A percentile compares a stretch with the other conserved stretches of the same genome.
These are phyloP conservation scores for Drosophila paranaensis DNA, from an alignment of 2,888 invertebrate genomes.

Conservation along the genomic window DNA sequence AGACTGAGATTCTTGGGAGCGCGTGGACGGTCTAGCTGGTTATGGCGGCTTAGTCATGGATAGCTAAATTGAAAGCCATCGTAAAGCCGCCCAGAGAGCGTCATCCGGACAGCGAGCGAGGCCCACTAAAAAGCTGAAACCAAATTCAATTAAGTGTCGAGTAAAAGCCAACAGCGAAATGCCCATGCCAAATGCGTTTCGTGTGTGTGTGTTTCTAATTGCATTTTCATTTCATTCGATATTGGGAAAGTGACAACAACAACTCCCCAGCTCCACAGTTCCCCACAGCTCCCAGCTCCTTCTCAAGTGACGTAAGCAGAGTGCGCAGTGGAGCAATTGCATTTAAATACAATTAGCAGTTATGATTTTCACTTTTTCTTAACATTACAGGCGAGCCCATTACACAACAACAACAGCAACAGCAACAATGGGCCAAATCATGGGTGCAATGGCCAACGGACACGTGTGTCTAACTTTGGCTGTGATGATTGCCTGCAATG, in stretches of 20 bases:
- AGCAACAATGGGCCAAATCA: slow-evolving; percentile 28
- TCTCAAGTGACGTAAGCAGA: slow-evolving; percentile 52
- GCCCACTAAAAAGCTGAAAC: slow-evolving; percentile 39
- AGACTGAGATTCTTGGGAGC: slow-evolving; percentile 12
- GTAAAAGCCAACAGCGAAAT: slow-evolving; percentile 29
- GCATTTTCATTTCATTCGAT: slow-evolving; percentile 43
- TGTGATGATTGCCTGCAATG: slow-evolving; percentile 58
- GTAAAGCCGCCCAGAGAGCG: slow-evolving; percentile 50
- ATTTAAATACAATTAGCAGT: slow-evolving; percentile 79
- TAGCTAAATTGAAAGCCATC: slow-evolving; percentile 62
- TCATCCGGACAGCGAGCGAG: neutral
- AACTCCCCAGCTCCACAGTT: neutral
- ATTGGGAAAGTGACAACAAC: slow-evolving; percentile 46
- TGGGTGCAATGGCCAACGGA: slow-evolving; percentile 69
- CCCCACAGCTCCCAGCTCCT: neutral
- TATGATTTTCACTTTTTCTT: slow-evolving; percentile 72
- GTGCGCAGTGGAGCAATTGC: slow-evolving; percentile 58
- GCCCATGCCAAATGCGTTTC: slow-evolving; percentile 52
- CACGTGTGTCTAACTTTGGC: slow-evolving; percentile 64
- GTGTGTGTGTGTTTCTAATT: slow-evolving; percentile 54
- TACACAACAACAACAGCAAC: slow-evolving; percentile 25
- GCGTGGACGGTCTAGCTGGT: neutral
- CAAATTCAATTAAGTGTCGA: slow-evolving; percentile 65
- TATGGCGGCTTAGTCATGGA: slow-evolving; percentile 60
- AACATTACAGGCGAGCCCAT: slow-evolving; percentile 19